Conservation (phyloP, 1,140 invertebrate genomes). For the Leptinotarsa undecemlineata region DNA sequence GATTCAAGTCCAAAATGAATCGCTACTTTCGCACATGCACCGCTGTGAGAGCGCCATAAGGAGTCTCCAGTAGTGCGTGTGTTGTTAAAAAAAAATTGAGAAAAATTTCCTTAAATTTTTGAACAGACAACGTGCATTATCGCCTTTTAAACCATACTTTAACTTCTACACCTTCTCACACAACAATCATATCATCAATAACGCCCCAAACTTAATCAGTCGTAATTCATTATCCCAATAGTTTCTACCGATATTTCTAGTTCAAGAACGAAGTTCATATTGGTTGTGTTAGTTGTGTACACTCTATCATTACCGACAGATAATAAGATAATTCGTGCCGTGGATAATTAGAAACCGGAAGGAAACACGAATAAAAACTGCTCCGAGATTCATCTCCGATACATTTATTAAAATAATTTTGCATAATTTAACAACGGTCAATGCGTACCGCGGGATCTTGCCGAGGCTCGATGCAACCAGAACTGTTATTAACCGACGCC, state of each 20-base stretch:
- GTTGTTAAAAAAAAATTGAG: too few relatives aligned
- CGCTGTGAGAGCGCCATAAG: too few relatives aligned
- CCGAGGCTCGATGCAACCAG: neutral
- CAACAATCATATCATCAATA: too few relatives aligned
- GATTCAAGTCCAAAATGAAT: too few relatives aligned
- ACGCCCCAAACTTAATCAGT: too few relatives aligned
- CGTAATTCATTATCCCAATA: too few relatives aligned
- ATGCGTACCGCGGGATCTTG: conserved; percentile 25
- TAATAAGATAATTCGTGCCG: conserved; percentile 54
- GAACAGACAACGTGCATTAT: too few relatives aligned
- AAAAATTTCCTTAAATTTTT: too few relatives aligned
- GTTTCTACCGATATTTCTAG: neutral
- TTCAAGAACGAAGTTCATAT: conserved; percentile 12
- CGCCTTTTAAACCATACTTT: too few relatives aligned
- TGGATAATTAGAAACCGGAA: conserved; percentile 55
- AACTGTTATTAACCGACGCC: conserved; percentile 2
- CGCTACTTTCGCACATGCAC: too few relatives aligned
- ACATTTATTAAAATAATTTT: conserved; percentile 55
- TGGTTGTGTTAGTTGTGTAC: conserved; percentile 41
- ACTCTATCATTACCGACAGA: conserved; percentile 52
- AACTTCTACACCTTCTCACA: too few relatives aligned
- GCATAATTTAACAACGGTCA: conserved; percentile 51
- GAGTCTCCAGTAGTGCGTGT: too few relatives aligned
- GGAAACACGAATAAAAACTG: conserved; percentile 55
- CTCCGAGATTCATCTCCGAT: conserved; percentile 55